Conservation (phyloP, 2,888 invertebrate genomes). For the Dryobotodes eremita region DNA sequence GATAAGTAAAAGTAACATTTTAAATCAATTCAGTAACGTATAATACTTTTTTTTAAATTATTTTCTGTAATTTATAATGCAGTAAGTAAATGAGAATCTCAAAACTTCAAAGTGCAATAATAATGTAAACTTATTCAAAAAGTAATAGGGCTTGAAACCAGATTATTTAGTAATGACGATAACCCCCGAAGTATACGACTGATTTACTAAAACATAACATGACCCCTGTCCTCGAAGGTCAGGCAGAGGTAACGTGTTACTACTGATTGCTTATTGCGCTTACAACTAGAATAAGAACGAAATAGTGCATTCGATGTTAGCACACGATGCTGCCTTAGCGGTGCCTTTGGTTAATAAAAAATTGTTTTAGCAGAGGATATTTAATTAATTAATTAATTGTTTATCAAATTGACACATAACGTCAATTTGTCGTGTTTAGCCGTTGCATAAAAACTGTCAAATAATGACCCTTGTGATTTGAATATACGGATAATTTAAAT, state of each 20-base stretch:
- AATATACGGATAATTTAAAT: background rate
- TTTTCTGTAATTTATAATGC: no score
- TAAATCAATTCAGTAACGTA: background rate
- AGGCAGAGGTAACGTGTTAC: background rate
- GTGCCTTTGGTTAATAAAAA: conserved; percentile 57
- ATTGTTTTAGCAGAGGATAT: conserved; percentile 21
- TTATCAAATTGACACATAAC: background rate
- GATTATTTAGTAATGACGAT: conserved; percentile 8
- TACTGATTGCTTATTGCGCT: conserved; percentile 11
- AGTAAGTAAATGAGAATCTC: conserved; percentile 25
- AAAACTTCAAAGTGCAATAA: background rate
- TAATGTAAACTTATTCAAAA: background rate
- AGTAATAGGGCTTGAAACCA: background rate
- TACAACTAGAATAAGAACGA: conserved; percentile 10
- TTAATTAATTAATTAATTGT: background rate
- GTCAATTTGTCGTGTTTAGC: background rate
- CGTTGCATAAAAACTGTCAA: background rate
- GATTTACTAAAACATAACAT: conserved; percentile 29
- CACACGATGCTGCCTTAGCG: conserved; percentile 51
- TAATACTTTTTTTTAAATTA: background rate
- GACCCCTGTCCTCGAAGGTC: background rate
- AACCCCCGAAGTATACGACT: conserved; percentile 42
- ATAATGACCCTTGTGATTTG: background rate
- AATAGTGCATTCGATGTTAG: conserved; percentile 31
- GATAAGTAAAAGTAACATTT: background rate